Conservation (phyloP, 2,797 vertebrate species). For the Smutsia temminckii region DNA sequence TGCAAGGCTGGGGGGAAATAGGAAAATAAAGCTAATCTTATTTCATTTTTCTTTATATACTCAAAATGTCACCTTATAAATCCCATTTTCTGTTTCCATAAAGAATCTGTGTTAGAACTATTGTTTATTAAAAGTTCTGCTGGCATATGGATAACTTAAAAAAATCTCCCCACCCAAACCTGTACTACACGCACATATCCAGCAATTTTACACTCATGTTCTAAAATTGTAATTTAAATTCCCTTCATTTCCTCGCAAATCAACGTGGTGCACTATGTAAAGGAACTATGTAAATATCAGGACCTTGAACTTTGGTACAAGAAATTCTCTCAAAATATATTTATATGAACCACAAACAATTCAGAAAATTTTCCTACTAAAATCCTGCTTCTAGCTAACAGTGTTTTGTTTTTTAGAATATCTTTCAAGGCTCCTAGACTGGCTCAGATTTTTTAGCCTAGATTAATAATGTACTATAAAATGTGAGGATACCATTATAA, state of each 20-base stretch:
- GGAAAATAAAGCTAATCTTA: conserved; percentile 80
- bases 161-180: conserved; percentile 37
- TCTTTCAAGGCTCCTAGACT: conserved; percentile 49
- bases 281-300: conserved; percentile 78
- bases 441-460: conserved; percentile 25
- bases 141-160: conserved; percentile 70
- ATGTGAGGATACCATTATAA: conserved; percentile 48
- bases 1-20: conserved; percentile 30
- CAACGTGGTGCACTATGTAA: conserved; percentile 72
- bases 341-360: conserved; percentile 68
- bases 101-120: conserved; percentile 79
- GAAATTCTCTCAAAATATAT: conserved; percentile 73
- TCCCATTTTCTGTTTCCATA: conserved; percentile 81
- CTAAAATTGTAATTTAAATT: conserved; percentile 82
- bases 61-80: conserved; percentile 83
- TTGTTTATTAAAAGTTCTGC: conserved; percentile 84
- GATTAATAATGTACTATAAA: conserved; percentile 63
- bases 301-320: conserved; percentile 79
- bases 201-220: conserved; percentile 77
- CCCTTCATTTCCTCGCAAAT: conserved; percentile 71
- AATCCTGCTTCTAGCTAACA: conserved; percentile 30
- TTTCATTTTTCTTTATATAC: conserved; percentile 75
- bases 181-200: conserved; percentile 68
- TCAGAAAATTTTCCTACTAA: conserved; percentile 52
- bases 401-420: conserved; percentile 47